Conservation (phyloP, 2,113 vertebrate species). For the Gobio gobio region DNA sequence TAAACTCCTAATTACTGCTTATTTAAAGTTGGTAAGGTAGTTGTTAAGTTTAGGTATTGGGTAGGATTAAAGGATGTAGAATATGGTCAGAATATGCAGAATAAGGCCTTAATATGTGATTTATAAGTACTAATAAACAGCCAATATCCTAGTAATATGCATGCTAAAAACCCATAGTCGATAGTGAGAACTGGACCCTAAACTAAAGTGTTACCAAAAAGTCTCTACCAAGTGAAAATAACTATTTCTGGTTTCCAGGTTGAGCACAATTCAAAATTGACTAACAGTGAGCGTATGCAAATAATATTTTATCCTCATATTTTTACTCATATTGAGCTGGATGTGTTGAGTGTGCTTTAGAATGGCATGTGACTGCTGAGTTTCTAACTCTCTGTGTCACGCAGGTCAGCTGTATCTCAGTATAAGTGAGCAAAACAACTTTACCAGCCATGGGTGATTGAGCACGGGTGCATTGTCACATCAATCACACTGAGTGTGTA, state of each 20-base stretch:
- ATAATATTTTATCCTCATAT: neutral
- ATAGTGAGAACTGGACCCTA: no score
- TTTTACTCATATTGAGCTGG: neutral
- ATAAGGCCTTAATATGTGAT: no score
- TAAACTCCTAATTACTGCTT: no score
- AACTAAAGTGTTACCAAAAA: no score
- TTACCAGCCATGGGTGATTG: constrained; percentile 20
- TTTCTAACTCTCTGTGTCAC: neutral
- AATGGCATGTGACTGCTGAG: neutral
- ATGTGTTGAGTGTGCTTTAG: neutral
- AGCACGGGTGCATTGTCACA: constrained; percentile 16
- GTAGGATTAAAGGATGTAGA: no score
- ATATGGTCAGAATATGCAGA: no score
- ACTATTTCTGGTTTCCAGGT: neutral
- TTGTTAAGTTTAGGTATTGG: no score
- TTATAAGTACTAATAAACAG: no score
- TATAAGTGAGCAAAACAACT: constrained; percentile 11
- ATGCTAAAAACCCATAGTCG: no score
- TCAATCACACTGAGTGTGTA: constrained; percentile 17
- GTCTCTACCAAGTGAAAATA: neutral
- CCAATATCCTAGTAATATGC: no score
- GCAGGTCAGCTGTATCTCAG: neutral
- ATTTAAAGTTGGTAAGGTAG: no score
- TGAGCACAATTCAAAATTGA: neutral
- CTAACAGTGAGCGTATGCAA: neutral